Evolutionary conservation across 2,797 vertebrate genomes (phyloP), one percentile per base, ranked within the genome.

Genomic region (Phoeniculus purpureus): DNA sequence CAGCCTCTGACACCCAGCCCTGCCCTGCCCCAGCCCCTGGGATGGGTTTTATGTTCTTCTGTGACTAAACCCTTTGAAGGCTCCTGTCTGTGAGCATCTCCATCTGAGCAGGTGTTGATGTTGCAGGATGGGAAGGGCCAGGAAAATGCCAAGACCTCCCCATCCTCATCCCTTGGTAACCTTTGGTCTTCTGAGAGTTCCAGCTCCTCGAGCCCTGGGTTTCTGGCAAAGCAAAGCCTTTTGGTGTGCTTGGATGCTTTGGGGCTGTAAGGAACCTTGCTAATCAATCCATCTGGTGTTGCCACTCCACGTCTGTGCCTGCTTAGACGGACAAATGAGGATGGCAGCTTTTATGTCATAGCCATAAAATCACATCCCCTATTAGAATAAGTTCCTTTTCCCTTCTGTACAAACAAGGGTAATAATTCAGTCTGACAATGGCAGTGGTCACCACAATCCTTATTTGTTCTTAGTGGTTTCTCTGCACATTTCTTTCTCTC

Each of bases 391-490:
- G n/a, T 90, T 82, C 50, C 27, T 58, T 74, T 92, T 66, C 22
- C 45, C 21, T 92, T 80, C 21, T 77, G 54, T 71, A 72, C 0
- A 2, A 67, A 55, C 75, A 89, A 61, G 2, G 6, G 23, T 61
- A 87, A 75, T 89, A 87, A 85, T 93, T 93, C 81, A 90, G 59
- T 52, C 32, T 89, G 73, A 72, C 48, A 17, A 60, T 59, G 47
- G 43, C 40, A 85, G n/a, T 40, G 61, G 31, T 37, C 54, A 59
- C n/a, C 77, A 32, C 66, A 82, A 79, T 60, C 25, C 61, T 78
- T 74, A 68, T 89, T 94, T 74, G 86, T 1, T 78, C 76, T 79
- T 89, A 85, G 58, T 18, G 54, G 54, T 86, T 86, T 86, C 45
- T 83, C 82, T 87, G 34, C 45, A 71, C n/a, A n/a, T n/a, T n/a